Evolutionary conservation across 2,113 vertebrate species (phyloP), one percentile per base, ranked within the genome.

Genomic region (Nesogale talazaci): DNA sequence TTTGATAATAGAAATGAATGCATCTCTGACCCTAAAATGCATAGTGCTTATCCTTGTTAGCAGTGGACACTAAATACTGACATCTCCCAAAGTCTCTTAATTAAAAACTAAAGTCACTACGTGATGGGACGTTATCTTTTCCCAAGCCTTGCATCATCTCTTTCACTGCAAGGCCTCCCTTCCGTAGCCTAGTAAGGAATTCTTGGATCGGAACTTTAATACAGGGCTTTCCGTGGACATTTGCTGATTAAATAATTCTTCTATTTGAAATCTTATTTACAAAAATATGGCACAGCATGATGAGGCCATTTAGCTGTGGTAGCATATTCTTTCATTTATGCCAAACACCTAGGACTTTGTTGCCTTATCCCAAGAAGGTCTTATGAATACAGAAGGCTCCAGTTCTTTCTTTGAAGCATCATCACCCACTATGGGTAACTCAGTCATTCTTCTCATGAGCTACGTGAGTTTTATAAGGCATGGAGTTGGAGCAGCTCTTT

Each of bases 401-500:
- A 16, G 81, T 42, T 6, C 10, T 75, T 86, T 79, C 83, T 86
- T 42, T 59, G 38, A 83, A 70, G 56, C 22, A 16, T 92, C 86
- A 92, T 19, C 76, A 63, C 4, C 69, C 15, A 31, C 72, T 79
- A 93, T 86, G 84, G 77, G 92, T 57, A 83, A 27, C 89, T 95
- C 90, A 92, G 57, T 89, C 67, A 89, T 84, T 92, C 38, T 86
- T 3, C n/a, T 96, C 63, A 84, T 87, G 90, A 95, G 19, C 19
- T 77, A 83, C 75, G 80, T 89, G 88, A 42, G n/a, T 95, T 96
- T 94, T 63, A 95, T 75, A 80, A 72, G 83, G 42, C 90, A 93
- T 90, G 83, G 94, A 94, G 92, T 96, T 93, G 83, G 69, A 91
- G 27, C 63, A 70, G 77, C 22, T 95, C 19, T 63, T 94, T 96